Conservation (phyloP, 2,888 invertebrate species). For the Tiliacea citrago region DNA sequence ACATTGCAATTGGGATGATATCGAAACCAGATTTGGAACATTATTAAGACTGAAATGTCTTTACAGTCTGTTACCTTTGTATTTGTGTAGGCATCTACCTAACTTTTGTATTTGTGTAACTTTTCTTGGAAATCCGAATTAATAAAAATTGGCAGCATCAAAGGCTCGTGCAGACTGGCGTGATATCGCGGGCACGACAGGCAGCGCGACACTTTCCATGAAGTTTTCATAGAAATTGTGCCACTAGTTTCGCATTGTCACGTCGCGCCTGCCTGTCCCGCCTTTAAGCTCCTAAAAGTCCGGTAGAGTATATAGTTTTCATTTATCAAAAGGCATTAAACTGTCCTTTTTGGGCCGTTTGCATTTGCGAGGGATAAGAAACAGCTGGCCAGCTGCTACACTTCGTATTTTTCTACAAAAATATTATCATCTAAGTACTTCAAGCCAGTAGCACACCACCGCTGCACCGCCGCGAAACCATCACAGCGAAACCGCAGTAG, state of each 20-base stretch:
- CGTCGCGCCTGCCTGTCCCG: too few relatives aligned
- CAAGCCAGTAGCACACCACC: too few relatives aligned
- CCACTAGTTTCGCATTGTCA: too few relatives aligned
- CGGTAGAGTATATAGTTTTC: slow-evolving; percentile 15
- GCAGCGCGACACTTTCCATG: too few relatives aligned
- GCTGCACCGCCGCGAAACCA: too few relatives aligned
- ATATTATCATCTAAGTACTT: slow-evolving; percentile 8
- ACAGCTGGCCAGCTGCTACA: slow-evolving; percentile 11
- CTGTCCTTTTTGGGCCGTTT: slow-evolving; percentile 33
- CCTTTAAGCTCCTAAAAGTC: not conserved
- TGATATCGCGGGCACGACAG: too few relatives aligned
- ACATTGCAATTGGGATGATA: too few relatives aligned
- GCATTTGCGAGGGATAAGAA: slow-evolving; percentile 10
- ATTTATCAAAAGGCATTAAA: slow-evolving; percentile 41
- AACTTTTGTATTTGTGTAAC: not conserved
- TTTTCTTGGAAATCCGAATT: slow-evolving; percentile 4
- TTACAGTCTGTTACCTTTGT: not conserved
- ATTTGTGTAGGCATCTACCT: not conserved
- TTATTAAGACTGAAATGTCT: not conserved
- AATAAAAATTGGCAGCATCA: slow-evolving; percentile 2
- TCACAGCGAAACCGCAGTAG: too few relatives aligned
- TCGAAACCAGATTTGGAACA: not conserved
- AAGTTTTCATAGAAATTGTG: too few relatives aligned
- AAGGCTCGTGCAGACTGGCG: too few relatives aligned
- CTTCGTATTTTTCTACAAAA: not conserved